A percentile compares a stretch with the other conserved stretches of the same genome.
Conservation (phyloP, 53 echinoderm and acorn worm genomes). For the Patiria pectinifera region DNA sequence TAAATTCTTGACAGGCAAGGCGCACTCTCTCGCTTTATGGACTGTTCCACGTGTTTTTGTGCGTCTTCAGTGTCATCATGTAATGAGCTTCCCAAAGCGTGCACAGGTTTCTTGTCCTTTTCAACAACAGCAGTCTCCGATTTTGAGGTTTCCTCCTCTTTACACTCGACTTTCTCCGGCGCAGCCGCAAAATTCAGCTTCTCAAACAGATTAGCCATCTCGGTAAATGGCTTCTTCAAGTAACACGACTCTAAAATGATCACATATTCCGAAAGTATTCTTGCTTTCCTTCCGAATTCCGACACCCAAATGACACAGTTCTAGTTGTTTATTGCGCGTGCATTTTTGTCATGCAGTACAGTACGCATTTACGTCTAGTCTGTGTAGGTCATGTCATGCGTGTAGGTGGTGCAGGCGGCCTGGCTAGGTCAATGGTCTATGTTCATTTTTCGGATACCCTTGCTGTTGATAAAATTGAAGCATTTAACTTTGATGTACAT, state of each 20-base stretch:
- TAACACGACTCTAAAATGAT: neutral
- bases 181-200: conserved; percentile 57
- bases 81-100: neutral
- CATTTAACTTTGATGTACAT: neutral
- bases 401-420: no score
- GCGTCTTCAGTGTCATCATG: neutral
- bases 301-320: neutral
- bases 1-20: neutral
- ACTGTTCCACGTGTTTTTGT: neutral
- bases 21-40: neutral
- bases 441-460: conserved; percentile 2
- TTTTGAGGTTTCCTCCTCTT: conserved; percentile 1
- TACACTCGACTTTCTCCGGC: neutral
- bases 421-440: no score
- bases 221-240: neutral
- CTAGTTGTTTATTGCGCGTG: conserved; percentile 11
- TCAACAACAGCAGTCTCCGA: neutral
- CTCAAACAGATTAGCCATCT: conserved; percentile 71
- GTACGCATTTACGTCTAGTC: neutral
- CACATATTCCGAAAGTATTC: neutral
- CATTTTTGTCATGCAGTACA: no score
- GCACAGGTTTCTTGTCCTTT: neutral
- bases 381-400: no score
- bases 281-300: neutral
- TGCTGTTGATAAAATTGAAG: conserved; percentile 1